phyloP scores from a whole-genome alignment of 2,888 invertebrate genomes.

The Ariolimax columbianus region DNA sequence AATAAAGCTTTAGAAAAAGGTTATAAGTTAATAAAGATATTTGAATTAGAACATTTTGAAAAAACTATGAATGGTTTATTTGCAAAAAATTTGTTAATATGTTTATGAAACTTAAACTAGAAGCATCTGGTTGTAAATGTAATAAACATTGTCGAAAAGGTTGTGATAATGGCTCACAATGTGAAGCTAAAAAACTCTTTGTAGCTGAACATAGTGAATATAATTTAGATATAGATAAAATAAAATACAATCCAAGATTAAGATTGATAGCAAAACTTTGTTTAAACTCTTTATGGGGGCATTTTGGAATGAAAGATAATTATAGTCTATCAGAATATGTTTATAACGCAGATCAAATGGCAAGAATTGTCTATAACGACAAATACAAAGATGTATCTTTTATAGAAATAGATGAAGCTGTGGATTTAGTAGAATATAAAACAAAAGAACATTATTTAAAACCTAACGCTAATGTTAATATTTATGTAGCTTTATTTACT shows the following conservation, averaged over 20 bases:
- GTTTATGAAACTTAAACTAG: constrained; percentile 3
- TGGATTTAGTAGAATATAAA: constrained; percentile 11
- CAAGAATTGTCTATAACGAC: too few species aligned
- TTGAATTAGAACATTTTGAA: constrained; percentile 15
- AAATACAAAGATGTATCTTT: too few species aligned
- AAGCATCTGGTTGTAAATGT: not conserved
- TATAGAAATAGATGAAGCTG: not conserved
- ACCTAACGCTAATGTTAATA: constrained; percentile 11
- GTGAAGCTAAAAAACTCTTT: not conserved
- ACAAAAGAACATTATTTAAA: constrained; percentile 8
- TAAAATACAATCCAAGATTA: constrained; percentile 13
- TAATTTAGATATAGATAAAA: constrained; percentile 18
- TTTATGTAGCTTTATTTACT: not conserved
- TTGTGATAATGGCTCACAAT: not conserved
- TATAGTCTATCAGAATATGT: not conserved
- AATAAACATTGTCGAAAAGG: not conserved
- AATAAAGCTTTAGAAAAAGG: constrained; percentile 4
- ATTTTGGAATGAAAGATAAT: constrained; percentile 27
- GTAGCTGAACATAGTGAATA: not conserved
- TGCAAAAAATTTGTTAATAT: not conserved
- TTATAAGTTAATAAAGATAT: not conserved
- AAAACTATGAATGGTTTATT: not conserved
- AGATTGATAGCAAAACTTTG: not conserved
- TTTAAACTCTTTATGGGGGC: constrained; percentile 17
- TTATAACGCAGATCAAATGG: too few species aligned